phyloP scores from a whole-genome alignment of 2,888 invertebrate species.

The Ypsolopha scabrella region DNA sequence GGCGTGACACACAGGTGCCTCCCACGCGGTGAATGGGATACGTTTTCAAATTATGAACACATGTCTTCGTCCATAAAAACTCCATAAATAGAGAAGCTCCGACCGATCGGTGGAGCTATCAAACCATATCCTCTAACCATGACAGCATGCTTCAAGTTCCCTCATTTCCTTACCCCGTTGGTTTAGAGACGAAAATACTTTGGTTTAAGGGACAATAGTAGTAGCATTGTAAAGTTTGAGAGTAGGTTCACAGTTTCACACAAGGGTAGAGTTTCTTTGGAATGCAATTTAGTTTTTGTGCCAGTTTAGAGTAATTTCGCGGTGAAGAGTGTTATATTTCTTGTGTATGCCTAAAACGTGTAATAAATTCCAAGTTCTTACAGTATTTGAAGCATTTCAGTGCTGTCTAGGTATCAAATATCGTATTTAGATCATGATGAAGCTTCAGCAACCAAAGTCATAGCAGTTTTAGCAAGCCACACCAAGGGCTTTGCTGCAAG shows the following conservation, averaged over 20 bases:
- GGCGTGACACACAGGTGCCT: neutral
- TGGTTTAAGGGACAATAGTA: neutral
- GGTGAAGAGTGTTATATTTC: too few relatives aligned
- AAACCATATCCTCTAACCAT: constrained; percentile 38
- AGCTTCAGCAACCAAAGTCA: too few relatives aligned
- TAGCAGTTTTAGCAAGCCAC: too few relatives aligned
- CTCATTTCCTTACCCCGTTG: neutral
- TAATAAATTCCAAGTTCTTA: too few relatives aligned
- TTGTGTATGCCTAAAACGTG: too few relatives aligned
- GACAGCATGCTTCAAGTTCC: constrained; percentile 13
- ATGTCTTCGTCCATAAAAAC: constrained; percentile 32
- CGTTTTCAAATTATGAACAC: constrained; percentile 40
- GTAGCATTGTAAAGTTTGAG: neutral
- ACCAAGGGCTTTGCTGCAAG: too few relatives aligned
- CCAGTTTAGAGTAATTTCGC: too few relatives aligned
- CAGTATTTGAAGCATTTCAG: too few relatives aligned
- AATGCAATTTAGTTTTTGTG: neutral
- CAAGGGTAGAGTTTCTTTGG: constrained; percentile 26
- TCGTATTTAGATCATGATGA: too few relatives aligned
- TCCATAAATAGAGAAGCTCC: constrained; percentile 49
- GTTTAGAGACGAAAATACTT: neutral
- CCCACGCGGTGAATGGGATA: constrained; percentile 16
- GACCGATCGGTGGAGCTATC: constrained; percentile 48
- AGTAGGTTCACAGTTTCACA: constrained; percentile 19
- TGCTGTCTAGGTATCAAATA: too few relatives aligned